phyloP scores from a whole-genome alignment of 1,140 invertebrate genomes.

The Lepidurus arcticus region DNA sequence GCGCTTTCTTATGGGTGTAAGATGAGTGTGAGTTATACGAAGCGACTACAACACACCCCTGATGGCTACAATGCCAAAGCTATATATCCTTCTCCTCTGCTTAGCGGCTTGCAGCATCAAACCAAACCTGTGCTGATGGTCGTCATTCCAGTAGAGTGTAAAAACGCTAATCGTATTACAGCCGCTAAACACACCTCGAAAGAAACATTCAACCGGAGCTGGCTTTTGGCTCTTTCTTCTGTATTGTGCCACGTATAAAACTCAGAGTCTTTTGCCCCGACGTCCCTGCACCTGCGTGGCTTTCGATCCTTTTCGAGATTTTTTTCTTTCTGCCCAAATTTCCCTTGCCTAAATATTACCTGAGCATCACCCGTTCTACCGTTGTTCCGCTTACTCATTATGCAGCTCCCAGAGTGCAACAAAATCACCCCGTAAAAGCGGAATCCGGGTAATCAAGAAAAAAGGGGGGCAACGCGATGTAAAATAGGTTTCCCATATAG shows the following conservation, averaged over 20 bases:
- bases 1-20: slow-evolving; percentile 15
- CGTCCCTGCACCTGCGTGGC: background rate
- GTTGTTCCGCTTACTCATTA: slow-evolving; percentile 11
- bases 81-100: background rate
- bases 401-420: background rate
- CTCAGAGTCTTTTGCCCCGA: background rate
- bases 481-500: background rate
- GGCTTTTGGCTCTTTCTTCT: background rate
- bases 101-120: background rate
- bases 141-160: slow-evolving; percentile 18
- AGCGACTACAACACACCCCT: slow-evolving; percentile 20
- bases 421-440: background rate
- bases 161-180: slow-evolving; percentile 22
- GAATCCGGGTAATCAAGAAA: background rate
- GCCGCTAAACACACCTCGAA: slow-evolving; percentile 17
- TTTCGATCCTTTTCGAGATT: background rate
- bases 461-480: background rate
- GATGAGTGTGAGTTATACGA: slow-evolving; percentile 21
- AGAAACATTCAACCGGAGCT: background rate
- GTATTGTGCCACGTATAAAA: background rate
- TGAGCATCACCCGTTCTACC: background rate
- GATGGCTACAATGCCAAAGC: background rate
- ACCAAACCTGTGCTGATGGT: slow-evolving; percentile 1
- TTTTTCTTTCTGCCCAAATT: background rate
- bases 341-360: background rate